phyloP scores from a whole-genome alignment of 2,888 invertebrate species.

The Ypsolopha sequella region DNA sequence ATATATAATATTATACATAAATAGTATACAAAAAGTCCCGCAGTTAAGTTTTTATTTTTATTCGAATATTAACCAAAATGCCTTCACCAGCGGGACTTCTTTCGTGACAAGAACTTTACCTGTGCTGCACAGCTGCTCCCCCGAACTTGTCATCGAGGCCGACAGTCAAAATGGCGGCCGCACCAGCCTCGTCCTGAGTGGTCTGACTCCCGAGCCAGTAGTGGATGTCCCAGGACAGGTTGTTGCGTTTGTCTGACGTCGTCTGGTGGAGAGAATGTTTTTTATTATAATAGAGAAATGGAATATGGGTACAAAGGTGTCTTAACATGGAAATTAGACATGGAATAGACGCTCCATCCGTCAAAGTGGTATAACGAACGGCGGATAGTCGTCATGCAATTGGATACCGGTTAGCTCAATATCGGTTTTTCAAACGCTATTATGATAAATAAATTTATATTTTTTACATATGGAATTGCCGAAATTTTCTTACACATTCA shows the following conservation, averaged over 20 bases:
- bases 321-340: too few species aligned
- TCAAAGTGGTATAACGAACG: background rate
- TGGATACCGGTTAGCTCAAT: too few species aligned
- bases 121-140: conserved; percentile 86
- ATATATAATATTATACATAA: too few species aligned
- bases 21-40: too few species aligned
- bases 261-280: conserved; percentile 75
- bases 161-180: conserved; percentile 83
- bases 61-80: too few species aligned
- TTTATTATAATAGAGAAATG: background rate
- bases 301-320: background rate
- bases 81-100: too few species aligned
- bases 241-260: conserved; percentile 71
- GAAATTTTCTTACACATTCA: too few species aligned
- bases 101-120: too few species aligned
- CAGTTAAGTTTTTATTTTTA: too few species aligned
- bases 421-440: too few species aligned
- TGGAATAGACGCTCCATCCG: background rate
- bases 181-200: conserved; percentile 81
- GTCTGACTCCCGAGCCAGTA: conserved; percentile 90
- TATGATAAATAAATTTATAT: background rate
- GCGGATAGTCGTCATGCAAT: too few species aligned
- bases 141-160: conserved; percentile 87
- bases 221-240: conserved; percentile 85
- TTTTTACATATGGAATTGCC: too few species aligned